A percentile compares a stretch with the other conserved stretches of the same genome.
Conservation (phyloP, 2,888 invertebrate species). For the Anorthoa munda region DNA sequence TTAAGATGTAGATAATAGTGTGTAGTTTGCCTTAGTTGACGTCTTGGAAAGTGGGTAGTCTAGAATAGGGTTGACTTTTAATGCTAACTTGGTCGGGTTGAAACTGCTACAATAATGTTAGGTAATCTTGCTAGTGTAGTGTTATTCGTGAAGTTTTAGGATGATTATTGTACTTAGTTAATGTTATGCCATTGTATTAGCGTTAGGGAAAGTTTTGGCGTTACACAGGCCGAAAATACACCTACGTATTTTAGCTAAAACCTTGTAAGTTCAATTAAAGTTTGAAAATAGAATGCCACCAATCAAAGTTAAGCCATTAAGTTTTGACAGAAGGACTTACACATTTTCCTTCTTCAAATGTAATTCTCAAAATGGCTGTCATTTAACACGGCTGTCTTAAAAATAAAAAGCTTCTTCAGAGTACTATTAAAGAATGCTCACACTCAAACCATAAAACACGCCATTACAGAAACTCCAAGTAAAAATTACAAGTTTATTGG, state of each 20-base stretch:
- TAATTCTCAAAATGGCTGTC: conserved; percentile 8
- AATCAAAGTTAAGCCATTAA: conserved; percentile 11
- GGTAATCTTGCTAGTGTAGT: conserved; percentile 19
- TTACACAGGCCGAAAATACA: neutral
- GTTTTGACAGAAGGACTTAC: neutral
- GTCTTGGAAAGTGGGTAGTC: conserved; percentile 51
- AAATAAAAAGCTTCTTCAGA: conserved; percentile 46
- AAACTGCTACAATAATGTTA: conserved; percentile 35
- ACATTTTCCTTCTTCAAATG: conserved; percentile 4
- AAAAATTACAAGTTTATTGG: conserved; percentile 68
- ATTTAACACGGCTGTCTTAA: conserved; percentile 27
- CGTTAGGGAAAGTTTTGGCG: neutral
- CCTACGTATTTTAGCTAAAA: neutral
- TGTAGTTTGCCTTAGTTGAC: conserved; percentile 60
- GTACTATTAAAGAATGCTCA: conserved; percentile 41
- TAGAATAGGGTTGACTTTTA: conserved; percentile 50
- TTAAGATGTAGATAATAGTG: conserved; percentile 75
- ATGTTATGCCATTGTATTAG: neutral
- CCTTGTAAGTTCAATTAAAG: neutral
- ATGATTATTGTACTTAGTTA: conserved; percentile 3
- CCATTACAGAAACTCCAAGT: conserved; percentile 50
- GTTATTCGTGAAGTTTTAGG: conserved; percentile 31
- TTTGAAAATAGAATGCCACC: neutral
- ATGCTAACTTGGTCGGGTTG: conserved; percentile 23
- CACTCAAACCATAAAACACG: conserved; percentile 56